phyloP scores from a whole-genome alignment of 1,140 invertebrate genomes.

The Mesaphorura yosii region DNA sequence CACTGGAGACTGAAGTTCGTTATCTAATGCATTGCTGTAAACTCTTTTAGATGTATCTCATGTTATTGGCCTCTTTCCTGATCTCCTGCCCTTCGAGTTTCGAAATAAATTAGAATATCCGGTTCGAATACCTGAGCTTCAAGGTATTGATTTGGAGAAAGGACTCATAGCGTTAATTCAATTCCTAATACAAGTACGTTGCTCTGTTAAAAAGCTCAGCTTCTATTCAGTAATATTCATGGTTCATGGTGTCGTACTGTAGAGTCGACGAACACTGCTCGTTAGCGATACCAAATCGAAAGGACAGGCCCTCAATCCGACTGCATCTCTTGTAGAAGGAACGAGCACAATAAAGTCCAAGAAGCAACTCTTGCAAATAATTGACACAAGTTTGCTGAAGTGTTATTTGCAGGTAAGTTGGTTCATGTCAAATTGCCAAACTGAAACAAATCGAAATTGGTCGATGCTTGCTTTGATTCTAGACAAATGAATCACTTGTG shows the following conservation, averaged over 20 bases:
- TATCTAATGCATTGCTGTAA: constrained; percentile 1
- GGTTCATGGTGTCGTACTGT: no score
- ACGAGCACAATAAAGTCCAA: constrained; percentile 39
- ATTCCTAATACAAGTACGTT: constrained; percentile 67
- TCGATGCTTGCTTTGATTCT: constrained; percentile 31
- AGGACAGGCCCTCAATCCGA: constrained; percentile 10
- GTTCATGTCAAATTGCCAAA: constrained; percentile 1
- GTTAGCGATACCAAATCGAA: constrained; percentile 34
- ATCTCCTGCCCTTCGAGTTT: constrained; percentile 60
- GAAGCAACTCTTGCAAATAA: constrained; percentile 71
- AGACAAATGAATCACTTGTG: constrained; percentile 89
- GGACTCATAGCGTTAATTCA: constrained; percentile 78
- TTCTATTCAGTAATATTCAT: no score
- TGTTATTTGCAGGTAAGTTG: constrained; percentile 77
- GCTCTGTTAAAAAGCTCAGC: neutral
- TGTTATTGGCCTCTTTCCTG: constrained; percentile 86
- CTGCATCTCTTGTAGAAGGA: constrained; percentile 39
- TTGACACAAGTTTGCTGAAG: constrained; percentile 90
- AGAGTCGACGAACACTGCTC: no score
- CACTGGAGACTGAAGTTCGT: constrained; percentile 5
- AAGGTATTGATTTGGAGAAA: constrained; percentile 72
- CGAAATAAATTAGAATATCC: constrained; percentile 45
- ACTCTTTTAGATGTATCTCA: constrained; percentile 65
- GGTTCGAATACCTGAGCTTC: constrained; percentile 50
- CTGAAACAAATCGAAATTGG: neutral